These are phyloP conservation scores for Melanotaenia trifasciata DNA, from an alignment of 2,797 vertebrate species.

Conservation along the genomic window DNA sequence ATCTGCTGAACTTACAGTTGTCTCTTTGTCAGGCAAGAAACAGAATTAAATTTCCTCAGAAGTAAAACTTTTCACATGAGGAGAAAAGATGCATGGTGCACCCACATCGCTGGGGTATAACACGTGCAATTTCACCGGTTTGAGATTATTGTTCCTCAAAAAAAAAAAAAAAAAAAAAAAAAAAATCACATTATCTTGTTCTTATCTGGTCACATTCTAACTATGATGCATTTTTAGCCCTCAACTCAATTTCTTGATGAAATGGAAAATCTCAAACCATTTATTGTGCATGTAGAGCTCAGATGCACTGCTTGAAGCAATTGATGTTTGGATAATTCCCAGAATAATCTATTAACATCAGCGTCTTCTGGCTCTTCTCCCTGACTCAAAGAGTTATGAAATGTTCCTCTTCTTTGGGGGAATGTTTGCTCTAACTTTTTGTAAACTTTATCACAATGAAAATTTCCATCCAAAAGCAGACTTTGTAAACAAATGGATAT, in stretches of 20 bases:
- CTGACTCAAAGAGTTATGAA: not conserved
- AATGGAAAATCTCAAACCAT: not conserved
- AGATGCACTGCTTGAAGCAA: slow-evolving; percentile 9
- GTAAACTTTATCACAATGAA: slow-evolving; percentile 49
- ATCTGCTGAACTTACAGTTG: slow-evolving; percentile 28
- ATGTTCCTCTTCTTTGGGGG: slow-evolving; percentile 24
- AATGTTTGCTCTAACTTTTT: slow-evolving; percentile 50
- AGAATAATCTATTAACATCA: not conserved
- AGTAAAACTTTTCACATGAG: slow-evolving; percentile 28
- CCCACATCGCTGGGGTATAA: slow-evolving; percentile 4
- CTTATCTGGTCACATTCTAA: slow-evolving; percentile 4
- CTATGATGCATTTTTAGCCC: not conserved
- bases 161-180: not conserved
- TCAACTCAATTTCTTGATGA: not conserved
- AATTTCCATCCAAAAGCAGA: slow-evolving; percentile 30
- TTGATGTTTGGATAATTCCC: not conserved
- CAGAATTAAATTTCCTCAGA: slow-evolving; percentile 23
- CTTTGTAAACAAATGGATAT: slow-evolving; percentile 43
- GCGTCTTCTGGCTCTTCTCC: not conserved
- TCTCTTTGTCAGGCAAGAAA: slow-evolving; percentile 45
- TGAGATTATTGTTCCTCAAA: slow-evolving; percentile 4
- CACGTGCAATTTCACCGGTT: not conserved
- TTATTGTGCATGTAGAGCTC: not conserved
- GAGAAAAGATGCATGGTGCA: slow-evolving; percentile 30
- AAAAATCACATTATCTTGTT: slow-evolving; percentile 15